Base-by-base conservation (phyloP, 2,888 invertebrate species). In the Plagiodera versicolora region DNA sequence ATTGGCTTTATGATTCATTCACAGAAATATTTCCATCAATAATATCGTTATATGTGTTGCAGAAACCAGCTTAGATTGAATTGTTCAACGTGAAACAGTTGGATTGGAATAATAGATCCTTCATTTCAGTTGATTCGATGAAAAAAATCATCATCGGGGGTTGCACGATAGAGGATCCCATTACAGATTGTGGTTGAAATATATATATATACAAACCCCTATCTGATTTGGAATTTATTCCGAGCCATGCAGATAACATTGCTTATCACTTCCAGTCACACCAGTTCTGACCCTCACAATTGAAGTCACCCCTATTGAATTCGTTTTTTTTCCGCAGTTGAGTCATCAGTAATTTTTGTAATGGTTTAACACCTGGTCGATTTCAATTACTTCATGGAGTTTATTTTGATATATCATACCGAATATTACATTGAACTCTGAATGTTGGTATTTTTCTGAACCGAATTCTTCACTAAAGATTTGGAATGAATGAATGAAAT, bases 191-290 rank as follows among this genome's bases (percentile, higher is more conserved):
- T 39, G 39, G 39, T 39, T 39, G 14, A 14, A 39, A 39, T 39
- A 39, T 39, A 14, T 32, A 32, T n/a, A 39, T 32, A 32, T 32
- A 32, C 11, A 6, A 32, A 39, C 39, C 39, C 39, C 39, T 39
- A 39, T 39, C 39, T 14, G 39, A 39, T 39, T 3, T 14, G 14
- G 6, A 39, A 39, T 39, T 39, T 39, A 39, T 39, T 39, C 39
- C 39, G 39, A 39, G 39, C 39, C 14, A n/a, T 6, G 39, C 39
- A 39, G 39, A 39, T 39, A 39, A 39, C 39, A 39, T 14, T 39
- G 39, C 14, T 39, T 39, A 39, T 39, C 39, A 39, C 39, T 39
- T 39, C n/a, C 39, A 39, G 39, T 39, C 39, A 39, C 39, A 39
- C 39, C 39, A 39, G 14, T 39, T 39, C 14, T n/a, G 39, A 11